Evolutionary conservation across 2,797 vertebrate genomes (phyloP).

Genomic region (Pelodytes ibericus): DNA sequence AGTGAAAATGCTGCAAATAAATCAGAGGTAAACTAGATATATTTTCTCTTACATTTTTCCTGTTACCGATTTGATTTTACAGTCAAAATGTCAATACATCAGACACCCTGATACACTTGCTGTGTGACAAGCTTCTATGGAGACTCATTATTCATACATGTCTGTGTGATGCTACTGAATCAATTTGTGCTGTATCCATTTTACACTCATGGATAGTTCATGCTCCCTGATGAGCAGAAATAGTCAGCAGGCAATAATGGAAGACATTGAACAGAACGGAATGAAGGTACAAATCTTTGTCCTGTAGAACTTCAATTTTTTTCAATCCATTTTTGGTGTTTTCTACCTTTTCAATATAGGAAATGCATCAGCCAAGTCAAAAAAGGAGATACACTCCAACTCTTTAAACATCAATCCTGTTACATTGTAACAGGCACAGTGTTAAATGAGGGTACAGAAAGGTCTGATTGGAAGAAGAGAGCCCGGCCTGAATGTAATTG

Average conservation of each 20-base stretch:
- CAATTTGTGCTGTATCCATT: conserved; percentile 69
- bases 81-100: conserved; percentile 66
- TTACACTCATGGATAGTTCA: conserved; percentile 67
- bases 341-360: conserved; percentile 59
- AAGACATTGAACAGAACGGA: conserved; percentile 60
- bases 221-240: conserved; percentile 64
- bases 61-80: conserved; percentile 60
- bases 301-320: conserved; percentile 56
- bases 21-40: conserved; percentile 34
- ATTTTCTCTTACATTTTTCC: conserved; percentile 37
- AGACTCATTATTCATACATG: conserved; percentile 69
- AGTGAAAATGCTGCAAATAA: conserved; percentile 1
- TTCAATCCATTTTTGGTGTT: conserved; percentile 52
- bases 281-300: conserved; percentile 58
- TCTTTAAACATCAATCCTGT: conserved; percentile 62
- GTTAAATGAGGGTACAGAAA: conserved; percentile 61
- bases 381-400: conserved; percentile 60
- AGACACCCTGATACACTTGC: conserved; percentile 59
- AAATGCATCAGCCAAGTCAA: conserved; percentile 57
- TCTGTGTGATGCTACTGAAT: conserved; percentile 67
- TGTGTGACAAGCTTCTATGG: conserved; percentile 66
- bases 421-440: conserved; percentile 60
- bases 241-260: conserved; percentile 67
- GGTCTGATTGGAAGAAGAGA: conserved; percentile 59
- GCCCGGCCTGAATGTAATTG: conserved; percentile 57